A percentile compares a stretch with the other conserved stretches of the same genome.
Conservation (phyloP, 2,113 vertebrate genomes). For the Cranoglanis bouderius region DNA sequence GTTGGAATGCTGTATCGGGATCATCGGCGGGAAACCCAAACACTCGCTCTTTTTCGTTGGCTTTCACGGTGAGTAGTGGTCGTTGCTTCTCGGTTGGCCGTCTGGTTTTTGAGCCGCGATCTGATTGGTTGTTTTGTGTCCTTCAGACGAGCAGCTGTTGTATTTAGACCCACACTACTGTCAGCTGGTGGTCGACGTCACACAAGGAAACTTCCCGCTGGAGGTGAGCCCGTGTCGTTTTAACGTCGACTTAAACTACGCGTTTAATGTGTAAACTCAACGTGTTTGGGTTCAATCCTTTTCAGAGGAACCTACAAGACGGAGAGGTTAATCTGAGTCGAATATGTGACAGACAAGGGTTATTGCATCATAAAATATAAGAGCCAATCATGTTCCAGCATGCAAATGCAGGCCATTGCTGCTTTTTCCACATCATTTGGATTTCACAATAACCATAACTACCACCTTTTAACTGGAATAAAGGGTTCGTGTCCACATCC, state of each 20-base stretch:
- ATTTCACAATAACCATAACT: no score
- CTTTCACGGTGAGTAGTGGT: slow-evolving; percentile 80
- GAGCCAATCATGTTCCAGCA: neutral
- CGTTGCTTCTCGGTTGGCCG: neutral
- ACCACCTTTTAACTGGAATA: no score
- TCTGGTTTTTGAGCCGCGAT: neutral
- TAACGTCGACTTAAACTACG: neutral
- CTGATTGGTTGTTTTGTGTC: slow-evolving; percentile 43
- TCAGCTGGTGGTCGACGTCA: slow-evolving; percentile 83
- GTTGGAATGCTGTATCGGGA: slow-evolving; percentile 85
- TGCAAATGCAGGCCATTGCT: neutral
- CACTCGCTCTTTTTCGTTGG: slow-evolving; percentile 90
- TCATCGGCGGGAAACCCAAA: slow-evolving; percentile 90
- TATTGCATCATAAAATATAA: neutral
- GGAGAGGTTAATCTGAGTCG: neutral
- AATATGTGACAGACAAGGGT: neutral
- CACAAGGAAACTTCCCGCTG: slow-evolving; percentile 77
- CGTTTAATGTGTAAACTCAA: neutral
- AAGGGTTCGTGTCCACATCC: no score
- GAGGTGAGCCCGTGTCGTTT: slow-evolving; percentile 71
- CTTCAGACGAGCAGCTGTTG: slow-evolving; percentile 85
- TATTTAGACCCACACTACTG: slow-evolving; percentile 94
- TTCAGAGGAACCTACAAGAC: neutral
- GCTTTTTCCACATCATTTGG: neutral
- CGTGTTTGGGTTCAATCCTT: neutral